phyloP scores from a whole-genome alignment of 1,140 invertebrate genomes.

The Drosophila equinoxialis region DNA sequence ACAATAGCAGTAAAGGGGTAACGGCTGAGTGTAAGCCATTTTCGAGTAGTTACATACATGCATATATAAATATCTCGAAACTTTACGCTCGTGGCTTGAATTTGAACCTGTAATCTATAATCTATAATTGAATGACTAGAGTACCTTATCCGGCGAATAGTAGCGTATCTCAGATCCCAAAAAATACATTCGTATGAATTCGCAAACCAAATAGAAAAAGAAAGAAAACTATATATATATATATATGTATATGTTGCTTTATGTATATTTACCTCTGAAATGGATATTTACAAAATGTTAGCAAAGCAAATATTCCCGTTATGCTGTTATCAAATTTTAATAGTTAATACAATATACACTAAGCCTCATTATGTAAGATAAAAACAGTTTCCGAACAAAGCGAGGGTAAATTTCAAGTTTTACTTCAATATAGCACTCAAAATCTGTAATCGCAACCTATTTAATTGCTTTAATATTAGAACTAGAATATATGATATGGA shows the following conservation, averaged over 20 bases:
- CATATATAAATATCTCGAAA: not conserved
- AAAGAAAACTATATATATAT: not conserved
- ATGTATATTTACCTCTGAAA: constrained; percentile 23
- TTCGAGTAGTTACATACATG: not conserved
- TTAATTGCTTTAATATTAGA: not conserved
- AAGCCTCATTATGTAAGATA: constrained; percentile 1
- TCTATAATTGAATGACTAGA: constrained; percentile 2
- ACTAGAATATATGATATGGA: not conserved
- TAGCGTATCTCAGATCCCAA: constrained; percentile 6
- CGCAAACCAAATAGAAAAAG: constrained; percentile 1
- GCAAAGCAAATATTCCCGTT: constrained; percentile 7
- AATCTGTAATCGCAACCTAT: constrained; percentile 17
- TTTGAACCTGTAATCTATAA: not conserved
- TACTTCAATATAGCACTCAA: constrained; percentile 20
- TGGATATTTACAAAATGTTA: constrained; percentile 19
- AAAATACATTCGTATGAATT: constrained; percentile 3
- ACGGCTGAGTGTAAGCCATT: not conserved
- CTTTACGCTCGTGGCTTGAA: not conserved
- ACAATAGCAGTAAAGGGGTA: not conserved
- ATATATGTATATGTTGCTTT: constrained; percentile 14
- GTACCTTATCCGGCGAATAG: constrained; percentile 11
- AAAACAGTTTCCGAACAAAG: not conserved
- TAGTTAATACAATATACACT: not conserved
- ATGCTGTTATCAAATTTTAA: constrained; percentile 22
- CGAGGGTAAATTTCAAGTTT: constrained; percentile 1